A percentile compares a stretch with the other conserved stretches of the same genome.
Conservation (phyloP, 2,113 vertebrate species). For the Pomatostomus ruficeps region DNA sequence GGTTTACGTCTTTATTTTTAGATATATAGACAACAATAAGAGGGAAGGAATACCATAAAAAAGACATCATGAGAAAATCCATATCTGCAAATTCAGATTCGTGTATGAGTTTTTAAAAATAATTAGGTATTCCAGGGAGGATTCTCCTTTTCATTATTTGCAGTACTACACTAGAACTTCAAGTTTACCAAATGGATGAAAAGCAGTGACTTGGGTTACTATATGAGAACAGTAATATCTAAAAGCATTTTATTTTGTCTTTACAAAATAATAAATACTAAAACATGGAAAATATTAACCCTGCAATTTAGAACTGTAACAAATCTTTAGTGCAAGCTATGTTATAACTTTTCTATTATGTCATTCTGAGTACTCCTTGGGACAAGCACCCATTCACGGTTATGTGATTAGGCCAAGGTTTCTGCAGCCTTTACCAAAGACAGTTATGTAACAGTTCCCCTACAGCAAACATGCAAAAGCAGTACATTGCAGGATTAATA, state of each 20-base stretch:
- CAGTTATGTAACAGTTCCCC: background rate
- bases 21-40: background rate
- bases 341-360: background rate
- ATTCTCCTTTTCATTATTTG: background rate
- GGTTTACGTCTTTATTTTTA: background rate
- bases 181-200: background rate
- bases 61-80: background rate
- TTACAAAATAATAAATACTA: background rate
- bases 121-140: background rate
- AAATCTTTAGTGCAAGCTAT: background rate
- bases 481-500: background rate
- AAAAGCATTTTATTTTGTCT: background rate
- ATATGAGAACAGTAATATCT: background rate
- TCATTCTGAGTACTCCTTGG: background rate
- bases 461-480: background rate
- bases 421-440: slow-evolving; percentile 20
- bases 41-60: background rate
- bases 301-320: background rate
- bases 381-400: slow-evolving; percentile 26
- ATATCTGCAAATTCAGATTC: background rate
- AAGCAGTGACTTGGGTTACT: background rate
- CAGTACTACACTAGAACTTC: background rate
- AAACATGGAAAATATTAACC: background rate
- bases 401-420: background rate
- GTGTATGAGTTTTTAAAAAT: background rate